phyloP scores from a whole-genome alignment of 2,113 vertebrate species.

The Ophthalmotilapia sp. region DNA sequence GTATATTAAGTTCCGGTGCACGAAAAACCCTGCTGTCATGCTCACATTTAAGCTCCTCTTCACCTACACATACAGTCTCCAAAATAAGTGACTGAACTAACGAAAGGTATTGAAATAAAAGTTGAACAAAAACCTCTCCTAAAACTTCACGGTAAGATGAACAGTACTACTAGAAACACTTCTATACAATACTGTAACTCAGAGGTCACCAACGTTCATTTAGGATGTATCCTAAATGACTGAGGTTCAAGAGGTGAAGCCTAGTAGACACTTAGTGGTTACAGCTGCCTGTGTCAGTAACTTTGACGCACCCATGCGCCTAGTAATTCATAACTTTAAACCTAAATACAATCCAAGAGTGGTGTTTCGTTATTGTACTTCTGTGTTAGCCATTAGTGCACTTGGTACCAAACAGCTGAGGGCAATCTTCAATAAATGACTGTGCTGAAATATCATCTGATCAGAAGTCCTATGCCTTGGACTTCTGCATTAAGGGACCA shows the following conservation, averaged over 20 bases:
- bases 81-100: neutral
- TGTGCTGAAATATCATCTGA: neutral
- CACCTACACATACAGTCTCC: neutral
- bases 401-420: neutral
- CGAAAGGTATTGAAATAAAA: neutral
- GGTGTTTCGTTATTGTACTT: neutral
- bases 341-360: neutral
- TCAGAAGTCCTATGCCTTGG: neutral
- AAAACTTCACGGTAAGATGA: neutral
- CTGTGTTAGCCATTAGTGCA: neutral
- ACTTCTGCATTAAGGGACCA: neutral
- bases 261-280: neutral
- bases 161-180: neutral
- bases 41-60: neutral
- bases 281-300: neutral
- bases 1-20: rapidly evolving
- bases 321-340: neutral
- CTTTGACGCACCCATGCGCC: rapidly evolving
- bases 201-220: neutral
- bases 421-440: neutral
- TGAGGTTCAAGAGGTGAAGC: neutral
- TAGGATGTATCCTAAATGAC: neutral
- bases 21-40: neutral
- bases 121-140: neutral
- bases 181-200: neutral